A percentile compares a stretch with the other conserved stretches of the same genome.
Conservation (phyloP, 2,113 vertebrate species). For the Acanthisitta chloris region DNA sequence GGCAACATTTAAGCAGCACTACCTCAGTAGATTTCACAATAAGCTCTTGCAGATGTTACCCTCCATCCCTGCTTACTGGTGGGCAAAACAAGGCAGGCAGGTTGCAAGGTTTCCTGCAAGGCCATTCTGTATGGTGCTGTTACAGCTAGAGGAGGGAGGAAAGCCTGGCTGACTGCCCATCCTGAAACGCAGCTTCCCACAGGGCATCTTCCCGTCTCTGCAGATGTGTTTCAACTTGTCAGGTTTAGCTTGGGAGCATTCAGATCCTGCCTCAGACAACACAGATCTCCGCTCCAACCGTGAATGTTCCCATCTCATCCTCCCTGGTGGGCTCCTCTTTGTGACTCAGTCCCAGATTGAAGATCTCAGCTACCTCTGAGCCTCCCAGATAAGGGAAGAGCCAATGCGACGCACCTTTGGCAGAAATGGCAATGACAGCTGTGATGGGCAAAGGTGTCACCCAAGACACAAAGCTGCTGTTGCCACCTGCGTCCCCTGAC, state of each 20-base stretch:
- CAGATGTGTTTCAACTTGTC: neutral
- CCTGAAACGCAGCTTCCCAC: neutral
- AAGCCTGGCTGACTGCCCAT: neutral
- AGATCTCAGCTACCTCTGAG: neutral
- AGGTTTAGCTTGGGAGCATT: neutral
- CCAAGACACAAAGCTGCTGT: neutral
- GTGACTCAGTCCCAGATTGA: neutral
- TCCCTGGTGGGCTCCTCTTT: neutral
- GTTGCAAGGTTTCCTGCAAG: neutral
- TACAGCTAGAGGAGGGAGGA: neutral
- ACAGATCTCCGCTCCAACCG: rapidly evolving
- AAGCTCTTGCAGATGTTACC: neutral
- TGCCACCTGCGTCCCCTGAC: neutral
- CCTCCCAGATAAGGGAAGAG: neutral
- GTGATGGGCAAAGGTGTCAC: neutral
- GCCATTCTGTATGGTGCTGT: neutral
- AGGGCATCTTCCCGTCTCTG: neutral
- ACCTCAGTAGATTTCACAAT: neutral
- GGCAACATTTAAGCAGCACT: neutral
- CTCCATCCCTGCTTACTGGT: neutral
- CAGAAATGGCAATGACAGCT: neutral
- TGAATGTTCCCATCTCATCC: neutral
- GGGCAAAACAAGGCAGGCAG: neutral
- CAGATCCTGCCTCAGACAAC: neutral
- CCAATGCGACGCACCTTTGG: rapidly evolving